phyloP scores from a whole-genome alignment of 2,113 vertebrate genomes.

The Hymenochirus boettgeri region DNA sequence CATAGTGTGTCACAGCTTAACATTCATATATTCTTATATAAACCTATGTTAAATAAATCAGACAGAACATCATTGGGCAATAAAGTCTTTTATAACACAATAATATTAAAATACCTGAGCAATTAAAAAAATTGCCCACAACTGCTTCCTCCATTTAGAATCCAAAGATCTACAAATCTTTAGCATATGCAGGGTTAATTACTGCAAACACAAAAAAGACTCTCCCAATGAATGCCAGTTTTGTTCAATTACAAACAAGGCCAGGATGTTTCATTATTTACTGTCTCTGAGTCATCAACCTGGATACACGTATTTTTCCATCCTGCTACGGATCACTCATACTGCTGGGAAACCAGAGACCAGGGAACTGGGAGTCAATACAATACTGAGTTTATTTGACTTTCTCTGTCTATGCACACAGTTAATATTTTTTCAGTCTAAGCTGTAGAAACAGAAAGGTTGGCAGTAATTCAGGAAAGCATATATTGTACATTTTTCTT shows the following conservation, averaged over 20 bases:
- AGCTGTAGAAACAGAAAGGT: too few relatives aligned
- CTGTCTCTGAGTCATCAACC: slow-evolving; percentile 29
- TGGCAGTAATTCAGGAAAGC: too few relatives aligned
- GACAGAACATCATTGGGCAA: too few relatives aligned
- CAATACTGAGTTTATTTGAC: background rate
- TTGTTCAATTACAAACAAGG: background rate
- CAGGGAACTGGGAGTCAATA: background rate
- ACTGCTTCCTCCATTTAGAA: too few relatives aligned
- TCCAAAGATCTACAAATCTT: background rate
- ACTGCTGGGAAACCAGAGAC: slow-evolving; percentile 27
- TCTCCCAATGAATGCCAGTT: background rate
- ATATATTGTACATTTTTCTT: too few relatives aligned
- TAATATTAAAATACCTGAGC: too few relatives aligned
- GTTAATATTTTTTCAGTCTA: background rate
- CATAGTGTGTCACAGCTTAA: too few relatives aligned
- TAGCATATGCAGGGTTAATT: background rate
- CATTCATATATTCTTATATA: too few relatives aligned
- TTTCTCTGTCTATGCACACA: background rate
- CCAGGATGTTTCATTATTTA: slow-evolving; percentile 32
- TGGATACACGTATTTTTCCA: slow-evolving; percentile 27
- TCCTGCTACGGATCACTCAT: slow-evolving; percentile 15
- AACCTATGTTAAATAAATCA: too few relatives aligned
- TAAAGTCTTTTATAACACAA: too few relatives aligned
- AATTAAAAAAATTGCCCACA: too few relatives aligned
- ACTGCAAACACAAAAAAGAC: background rate